Percentiles rank a stretch among this genome's conserved stretches.
phyloP scores from a whole-genome alignment of 2,113 vertebrate species.

The Prolemur simus region DNA sequence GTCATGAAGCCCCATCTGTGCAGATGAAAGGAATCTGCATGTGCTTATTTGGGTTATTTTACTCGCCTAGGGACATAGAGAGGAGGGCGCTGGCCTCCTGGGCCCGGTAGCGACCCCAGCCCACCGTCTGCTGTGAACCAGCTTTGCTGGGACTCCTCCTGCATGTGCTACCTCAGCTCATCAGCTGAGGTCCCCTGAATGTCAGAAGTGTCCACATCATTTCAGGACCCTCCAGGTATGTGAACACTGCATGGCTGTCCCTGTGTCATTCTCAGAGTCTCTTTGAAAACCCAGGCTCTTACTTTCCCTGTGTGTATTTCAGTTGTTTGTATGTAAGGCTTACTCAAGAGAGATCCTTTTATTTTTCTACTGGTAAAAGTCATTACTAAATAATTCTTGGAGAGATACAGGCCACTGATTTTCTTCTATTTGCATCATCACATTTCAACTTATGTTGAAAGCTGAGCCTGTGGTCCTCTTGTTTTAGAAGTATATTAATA shows the following conservation, averaged over 20 bases:
- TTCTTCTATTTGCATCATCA: constrained; percentile 84
- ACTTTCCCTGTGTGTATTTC: background rate
- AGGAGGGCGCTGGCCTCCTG: background rate
- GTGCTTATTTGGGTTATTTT: accelerated
- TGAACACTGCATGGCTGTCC: no score
- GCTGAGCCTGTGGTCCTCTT: constrained; percentile 80
- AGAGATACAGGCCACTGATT: constrained; percentile 88
- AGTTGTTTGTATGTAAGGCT: constrained; percentile 70
- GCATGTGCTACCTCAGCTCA: accelerated
- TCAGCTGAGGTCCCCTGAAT: no score
- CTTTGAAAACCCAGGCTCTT: background rate
- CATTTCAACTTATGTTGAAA: constrained; percentile 80
- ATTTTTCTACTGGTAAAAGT: constrained; percentile 78
- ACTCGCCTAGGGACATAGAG: no score
- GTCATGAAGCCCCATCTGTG: no score
- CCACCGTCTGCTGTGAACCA: accelerated
- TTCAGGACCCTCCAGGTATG: accelerated
- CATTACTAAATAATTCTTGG: constrained; percentile 82
- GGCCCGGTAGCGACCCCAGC: accelerated
- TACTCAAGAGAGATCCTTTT: constrained; percentile 73
- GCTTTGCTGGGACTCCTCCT: no score
- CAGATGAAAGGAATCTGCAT: accelerated
- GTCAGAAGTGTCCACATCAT: background rate
- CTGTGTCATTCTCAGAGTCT: background rate
- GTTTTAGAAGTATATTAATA: constrained; percentile 82